Evolutionary conservation across 2,113 vertebrate species (phyloP).

Genomic region (Pollachius pollachius): DNA sequence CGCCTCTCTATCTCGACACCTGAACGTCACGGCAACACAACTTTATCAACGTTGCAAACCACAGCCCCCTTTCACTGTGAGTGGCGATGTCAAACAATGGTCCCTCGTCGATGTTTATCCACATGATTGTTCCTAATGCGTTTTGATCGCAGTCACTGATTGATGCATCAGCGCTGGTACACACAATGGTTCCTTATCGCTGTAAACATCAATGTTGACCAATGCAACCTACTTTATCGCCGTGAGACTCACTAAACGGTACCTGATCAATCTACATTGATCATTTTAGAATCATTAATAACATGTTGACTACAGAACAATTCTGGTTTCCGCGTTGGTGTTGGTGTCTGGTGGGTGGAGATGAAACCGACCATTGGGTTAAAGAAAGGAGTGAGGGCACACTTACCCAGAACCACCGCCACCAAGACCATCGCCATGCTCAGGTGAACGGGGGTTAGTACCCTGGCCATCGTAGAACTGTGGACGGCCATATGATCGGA

Average conservation of each 20-base stretch:
- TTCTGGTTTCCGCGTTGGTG: background rate
- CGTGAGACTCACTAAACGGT: too few relatives aligned
- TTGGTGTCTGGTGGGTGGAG: background rate
- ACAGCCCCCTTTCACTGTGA: too few relatives aligned
- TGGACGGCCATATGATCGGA: background rate
- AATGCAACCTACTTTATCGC: too few relatives aligned
- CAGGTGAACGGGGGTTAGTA: slow-evolving; percentile 21
- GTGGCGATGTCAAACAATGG: too few relatives aligned
- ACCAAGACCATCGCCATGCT: slow-evolving; percentile 19
- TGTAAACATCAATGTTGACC: too few relatives aligned
- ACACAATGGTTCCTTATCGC: too few relatives aligned
- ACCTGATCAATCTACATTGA: too few relatives aligned
- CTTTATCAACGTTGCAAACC: too few relatives aligned
- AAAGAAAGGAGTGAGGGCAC: background rate
- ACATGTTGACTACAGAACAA: background rate
- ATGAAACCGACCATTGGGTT: background rate
- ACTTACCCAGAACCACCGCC: slow-evolving; percentile 47
- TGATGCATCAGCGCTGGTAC: too few relatives aligned
- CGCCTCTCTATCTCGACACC: background rate
- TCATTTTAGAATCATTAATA: background rate
- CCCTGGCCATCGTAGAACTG: slow-evolving; percentile 31
- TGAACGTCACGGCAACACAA: background rate
- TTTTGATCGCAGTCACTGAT: too few relatives aligned
- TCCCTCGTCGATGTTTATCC: too few relatives aligned
- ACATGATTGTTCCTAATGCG: too few relatives aligned